Conservation (phyloP, 1,140 invertebrate species). For the Acromyrmex echinatior region DNA sequence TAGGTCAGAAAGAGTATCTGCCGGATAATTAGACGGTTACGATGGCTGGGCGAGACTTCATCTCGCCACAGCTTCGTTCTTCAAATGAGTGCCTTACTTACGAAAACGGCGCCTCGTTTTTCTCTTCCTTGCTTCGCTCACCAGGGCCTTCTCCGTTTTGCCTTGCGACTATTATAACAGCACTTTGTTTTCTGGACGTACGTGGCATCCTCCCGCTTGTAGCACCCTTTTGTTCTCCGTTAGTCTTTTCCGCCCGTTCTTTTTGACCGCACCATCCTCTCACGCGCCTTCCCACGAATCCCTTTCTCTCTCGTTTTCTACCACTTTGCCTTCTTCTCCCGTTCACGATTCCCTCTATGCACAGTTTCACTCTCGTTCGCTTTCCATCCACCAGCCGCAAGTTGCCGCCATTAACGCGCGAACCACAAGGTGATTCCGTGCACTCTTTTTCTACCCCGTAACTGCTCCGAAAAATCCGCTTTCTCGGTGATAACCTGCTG, state of each 20-base stretch:
- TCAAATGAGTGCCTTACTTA: slow-evolving; percentile 67
- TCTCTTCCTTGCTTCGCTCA: slow-evolving; percentile 7
- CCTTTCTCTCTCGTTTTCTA: background rate
- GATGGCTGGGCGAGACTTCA: slow-evolving; percentile 59
- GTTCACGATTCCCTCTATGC: background rate
- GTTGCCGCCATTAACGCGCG: slow-evolving; percentile 62
- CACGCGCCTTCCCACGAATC: background rate
- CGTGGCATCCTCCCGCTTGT: slow-evolving; percentile 9
- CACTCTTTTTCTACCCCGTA: slow-evolving; percentile 36
- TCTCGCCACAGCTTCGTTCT: slow-evolving; percentile 69
- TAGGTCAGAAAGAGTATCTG: slow-evolving; percentile 72
- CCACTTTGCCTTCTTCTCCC: background rate
- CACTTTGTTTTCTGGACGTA: background rate
- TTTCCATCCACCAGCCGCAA: slow-evolving; percentile 25
- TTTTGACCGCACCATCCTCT: slow-evolving; percentile 14
- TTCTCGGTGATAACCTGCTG: slow-evolving; percentile 64
- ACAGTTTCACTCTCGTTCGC: slow-evolving; percentile 15
- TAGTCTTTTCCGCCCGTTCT: slow-evolving; percentile 6
- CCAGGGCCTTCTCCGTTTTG: background rate
- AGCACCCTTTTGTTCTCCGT: slow-evolving; percentile 19
- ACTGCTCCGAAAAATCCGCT: slow-evolving; percentile 64
- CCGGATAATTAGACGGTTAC: slow-evolving; percentile 75
- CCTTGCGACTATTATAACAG: slow-evolving; percentile 35
- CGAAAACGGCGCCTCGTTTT: slow-evolving; percentile 48
- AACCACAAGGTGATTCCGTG: slow-evolving; percentile 28